A percentile compares a stretch with the other conserved stretches of the same genome.
Conservation (phyloP, 1,140 invertebrate genomes). For the Drosophila truncata region DNA sequence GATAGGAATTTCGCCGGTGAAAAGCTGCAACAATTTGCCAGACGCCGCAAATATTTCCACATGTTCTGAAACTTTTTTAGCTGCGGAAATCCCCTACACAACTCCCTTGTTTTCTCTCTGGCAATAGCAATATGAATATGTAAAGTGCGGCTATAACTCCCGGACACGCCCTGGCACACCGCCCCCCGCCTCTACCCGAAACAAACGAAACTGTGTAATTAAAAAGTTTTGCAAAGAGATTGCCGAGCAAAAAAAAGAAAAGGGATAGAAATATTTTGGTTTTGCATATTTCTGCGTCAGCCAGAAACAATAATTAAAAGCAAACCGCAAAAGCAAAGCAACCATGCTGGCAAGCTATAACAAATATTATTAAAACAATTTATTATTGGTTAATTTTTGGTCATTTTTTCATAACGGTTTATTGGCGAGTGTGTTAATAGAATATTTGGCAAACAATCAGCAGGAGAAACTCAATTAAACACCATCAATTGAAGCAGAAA, state of each 20-base stretch:
- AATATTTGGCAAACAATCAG: neutral
- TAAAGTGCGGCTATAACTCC: slow-evolving; percentile 21
- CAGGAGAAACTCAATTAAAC: slow-evolving; percentile 35
- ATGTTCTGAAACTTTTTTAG: slow-evolving; percentile 24
- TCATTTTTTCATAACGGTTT: slow-evolving; percentile 11
- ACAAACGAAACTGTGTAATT: slow-evolving; percentile 65
- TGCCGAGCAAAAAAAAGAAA: slow-evolving; percentile 17
- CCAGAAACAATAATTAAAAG: slow-evolving; percentile 59
- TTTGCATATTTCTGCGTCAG: slow-evolving; percentile 54
- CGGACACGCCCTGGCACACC: neutral
- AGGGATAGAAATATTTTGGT: slow-evolving; percentile 20
- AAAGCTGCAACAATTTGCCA: neutral
- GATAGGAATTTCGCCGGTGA: neutral
- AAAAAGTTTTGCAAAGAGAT: slow-evolving; percentile 67
- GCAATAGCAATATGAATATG: slow-evolving; percentile 22
- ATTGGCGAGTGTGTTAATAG: slow-evolving; percentile 7
- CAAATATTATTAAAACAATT: slow-evolving; percentile 50
- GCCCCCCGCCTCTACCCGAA: neutral
- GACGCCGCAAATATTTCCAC: slow-evolving; percentile 14
- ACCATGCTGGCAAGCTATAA: slow-evolving; percentile 8
- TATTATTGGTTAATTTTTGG: slow-evolving; percentile 18
- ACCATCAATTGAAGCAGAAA: slow-evolving; percentile 30
- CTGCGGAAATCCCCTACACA: slow-evolving; percentile 3
- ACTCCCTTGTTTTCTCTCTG: neutral
- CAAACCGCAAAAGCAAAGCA: slow-evolving; percentile 34